Base-by-base conservation (phyloP, 1,140 invertebrate species). In the Coptotermes formosanus region DNA sequence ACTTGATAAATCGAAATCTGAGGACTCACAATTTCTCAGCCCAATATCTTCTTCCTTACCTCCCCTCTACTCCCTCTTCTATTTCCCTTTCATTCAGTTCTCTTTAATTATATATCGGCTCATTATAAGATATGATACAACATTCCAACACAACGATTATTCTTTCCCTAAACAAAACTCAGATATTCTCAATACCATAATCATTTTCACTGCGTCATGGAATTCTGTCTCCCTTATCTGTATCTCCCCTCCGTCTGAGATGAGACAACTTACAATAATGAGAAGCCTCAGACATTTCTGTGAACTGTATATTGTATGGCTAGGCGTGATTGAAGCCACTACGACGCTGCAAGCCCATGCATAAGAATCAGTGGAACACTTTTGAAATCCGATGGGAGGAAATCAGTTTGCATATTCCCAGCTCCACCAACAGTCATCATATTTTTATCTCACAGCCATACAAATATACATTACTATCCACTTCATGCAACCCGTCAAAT, bases 91-190 rank as follows among this genome's bases (percentile, higher is more conserved):
- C 64, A 75, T 75, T 75, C 64, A 64, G 25, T 75, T 16, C 25
- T 75, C 64, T 75, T 75, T 75, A 75, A 75, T 75, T 75, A 30
- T 75, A 75, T 75, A 75, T 75, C 64, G 25, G 64, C 64, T 75
- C 64, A 75, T 75, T 75, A 75, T 75, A 75, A 75, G 64, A 75
- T 75, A 75, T n/a, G 64, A 75, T 75, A n/a, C 64, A 69, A 69
- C 64, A 75, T 75, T 75, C 64, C 25, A 75, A 30, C 6, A 75
- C 0, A 75, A 30, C 0, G 25, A 30, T 75, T 30, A 75, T 75
- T 75, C 64, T 75, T 30, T 75, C 25, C 64, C n/a, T 75, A 75
- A n/a, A 75, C 64, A 75, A 75, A 75, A 75, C 64, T 75, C 12
- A 55, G 52, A 55, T 55, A 55, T 55, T 30, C 64, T 30, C 64